These are phyloP conservation scores for Deroptyus accipitrinus DNA, from an alignment of 2,113 vertebrate genomes.

Conservation along the genomic window DNA sequence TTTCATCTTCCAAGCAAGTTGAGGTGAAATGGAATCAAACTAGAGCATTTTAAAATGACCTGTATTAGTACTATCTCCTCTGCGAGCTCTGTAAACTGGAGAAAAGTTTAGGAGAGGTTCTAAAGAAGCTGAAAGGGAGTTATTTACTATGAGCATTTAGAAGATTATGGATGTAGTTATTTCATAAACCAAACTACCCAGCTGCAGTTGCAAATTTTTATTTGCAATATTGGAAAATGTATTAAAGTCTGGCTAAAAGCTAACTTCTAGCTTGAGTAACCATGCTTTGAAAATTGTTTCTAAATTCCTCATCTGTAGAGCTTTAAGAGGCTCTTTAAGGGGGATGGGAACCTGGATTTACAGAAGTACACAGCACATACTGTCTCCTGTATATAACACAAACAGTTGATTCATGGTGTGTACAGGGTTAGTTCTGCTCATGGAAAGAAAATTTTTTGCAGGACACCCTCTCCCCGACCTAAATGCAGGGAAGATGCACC, in stretches of 20 bases:
- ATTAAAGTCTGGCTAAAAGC: slow-evolving; percentile 42
- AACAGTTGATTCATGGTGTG: not conserved
- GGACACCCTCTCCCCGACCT: not conserved
- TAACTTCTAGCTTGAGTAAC: slow-evolving; percentile 60
- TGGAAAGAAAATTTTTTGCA: not conserved
- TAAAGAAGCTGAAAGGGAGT: not conserved
- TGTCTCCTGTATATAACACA: not conserved
- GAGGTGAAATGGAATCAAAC: not conserved
- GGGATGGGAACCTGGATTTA: not conserved
- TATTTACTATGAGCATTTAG: not conserved
- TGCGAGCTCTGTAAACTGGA: not conserved
- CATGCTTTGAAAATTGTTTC: slow-evolving; percentile 49
- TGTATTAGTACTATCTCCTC: not conserved
- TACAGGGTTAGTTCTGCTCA: not conserved
- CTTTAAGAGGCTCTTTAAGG: not conserved
- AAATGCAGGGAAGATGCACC: not conserved
- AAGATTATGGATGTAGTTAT: slow-evolving; percentile 34
- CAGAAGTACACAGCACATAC: not conserved
- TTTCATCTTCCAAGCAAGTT: not conserved
- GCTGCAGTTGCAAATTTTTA: slow-evolving; percentile 48
- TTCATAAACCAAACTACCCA: slow-evolving; percentile 34
- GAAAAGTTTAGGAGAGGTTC: not conserved
- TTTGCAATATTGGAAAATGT: slow-evolving; percentile 28
- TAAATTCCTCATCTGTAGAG: slow-evolving; percentile 34
- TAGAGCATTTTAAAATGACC: not conserved